These are phyloP conservation scores for Barnardius zonarius DNA, from an alignment of 2,113 vertebrate genomes.

Conservation along the genomic window DNA sequence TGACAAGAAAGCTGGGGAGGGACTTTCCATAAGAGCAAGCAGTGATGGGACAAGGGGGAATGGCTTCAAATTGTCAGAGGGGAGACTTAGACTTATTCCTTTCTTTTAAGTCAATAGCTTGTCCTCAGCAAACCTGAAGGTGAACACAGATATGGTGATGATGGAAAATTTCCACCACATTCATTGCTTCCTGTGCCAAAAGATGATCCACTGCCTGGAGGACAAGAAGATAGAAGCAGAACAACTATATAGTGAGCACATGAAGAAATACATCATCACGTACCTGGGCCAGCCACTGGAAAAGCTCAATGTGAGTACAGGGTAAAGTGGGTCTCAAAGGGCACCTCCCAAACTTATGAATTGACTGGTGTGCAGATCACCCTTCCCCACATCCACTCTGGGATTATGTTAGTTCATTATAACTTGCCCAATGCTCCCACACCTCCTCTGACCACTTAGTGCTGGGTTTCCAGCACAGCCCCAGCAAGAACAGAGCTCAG, in stretches of 20 bases:
- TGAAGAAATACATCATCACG: constrained; percentile 2
- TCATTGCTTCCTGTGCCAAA: constrained; percentile 32
- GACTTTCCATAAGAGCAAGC: neutral
- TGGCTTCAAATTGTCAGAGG: neutral
- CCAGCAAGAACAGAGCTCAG: neutral
- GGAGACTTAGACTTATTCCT: neutral
- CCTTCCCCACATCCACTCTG: neutral
- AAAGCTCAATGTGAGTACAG: constrained; percentile 41
- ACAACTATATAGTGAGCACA: neutral
- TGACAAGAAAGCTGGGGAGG: neutral
- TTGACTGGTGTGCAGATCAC: neutral
- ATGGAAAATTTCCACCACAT: constrained; percentile 67
- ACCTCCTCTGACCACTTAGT: neutral
- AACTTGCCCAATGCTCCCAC: neutral
- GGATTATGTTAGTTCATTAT: neutral
- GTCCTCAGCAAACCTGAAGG: constrained; percentile 31
- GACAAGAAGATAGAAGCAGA: constrained; percentile 34
- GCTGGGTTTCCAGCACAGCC: neutral
- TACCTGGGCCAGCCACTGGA: constrained; percentile 51
- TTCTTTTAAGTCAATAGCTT: constrained; percentile 4
- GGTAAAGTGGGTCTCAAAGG: neutral
- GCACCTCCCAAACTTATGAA: neutral
- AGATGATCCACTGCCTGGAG: constrained; percentile 37
- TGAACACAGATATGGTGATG: constrained; percentile 41
- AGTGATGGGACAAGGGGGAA: neutral